Evolutionary conservation across 2,797 vertebrate species (phyloP), one percentile per base, ranked within the genome.

Genomic region (Paedocypris micromegethes): DNA sequence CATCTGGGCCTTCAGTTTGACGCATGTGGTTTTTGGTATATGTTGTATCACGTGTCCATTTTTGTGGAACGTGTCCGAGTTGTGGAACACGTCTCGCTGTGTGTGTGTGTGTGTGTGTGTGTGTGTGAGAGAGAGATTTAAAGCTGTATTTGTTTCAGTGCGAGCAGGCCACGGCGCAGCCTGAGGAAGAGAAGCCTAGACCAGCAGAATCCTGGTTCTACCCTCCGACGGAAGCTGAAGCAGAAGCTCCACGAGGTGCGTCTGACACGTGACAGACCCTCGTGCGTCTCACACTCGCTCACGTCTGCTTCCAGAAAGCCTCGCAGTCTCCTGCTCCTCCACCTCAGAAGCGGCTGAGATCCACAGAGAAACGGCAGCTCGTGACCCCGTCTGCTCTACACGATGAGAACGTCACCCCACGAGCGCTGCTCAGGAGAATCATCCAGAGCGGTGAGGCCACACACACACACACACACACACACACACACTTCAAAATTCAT

Each of bases 241-340:
- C 72, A 78, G 50, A 75, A 76, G 48, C 66, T 80, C 37, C 74
- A 65, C 9, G 76, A 80, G 76, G 78, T 76, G 40, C 4, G 9
- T 4, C 0, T 40, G 50, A 5, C 46, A 2, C 37, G 8, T 5
- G 3, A 5, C 3, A 8, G 38, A 23, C 23, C 23, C 23, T 23
- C 23, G 9, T 63, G 37, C 40, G 40, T 42, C n/a, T 39, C 9
- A 49, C 41, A 3, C 2, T 3, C 9, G 8, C 6, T 40, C 23
- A 9, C 47, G 37, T 54, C 37, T 37, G 45, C 2, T 48, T 73
- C 44, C 6, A 80, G 78, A 68, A 23, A 39, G 60, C 61, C 9
- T n/a, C 57, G 42, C 9, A 5, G 46, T 70, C 76, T 9, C 64
- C 72, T 3, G 43, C 47, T 1, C 72, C 56, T 43, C 63, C 64